Evolutionary conservation across 2,888 invertebrate species (phyloP).

Genomic region (Chalcis sispes): DNA sequence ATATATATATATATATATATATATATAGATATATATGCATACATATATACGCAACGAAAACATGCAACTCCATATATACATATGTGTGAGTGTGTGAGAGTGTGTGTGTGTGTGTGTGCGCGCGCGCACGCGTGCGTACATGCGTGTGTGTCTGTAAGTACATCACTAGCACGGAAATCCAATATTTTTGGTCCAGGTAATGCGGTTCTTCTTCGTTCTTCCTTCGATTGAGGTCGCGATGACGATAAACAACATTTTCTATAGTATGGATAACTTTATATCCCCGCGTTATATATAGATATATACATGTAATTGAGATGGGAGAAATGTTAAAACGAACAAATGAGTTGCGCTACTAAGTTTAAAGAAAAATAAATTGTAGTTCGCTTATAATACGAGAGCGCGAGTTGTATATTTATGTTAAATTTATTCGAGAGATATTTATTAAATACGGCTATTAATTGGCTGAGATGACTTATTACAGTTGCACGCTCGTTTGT

Average conservation of each 20-base stretch:
- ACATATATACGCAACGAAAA: conserved; percentile 18
- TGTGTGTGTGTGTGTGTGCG: not conserved
- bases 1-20: conserved; percentile 11
- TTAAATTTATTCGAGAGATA: conserved; percentile 36
- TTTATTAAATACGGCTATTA: conserved; percentile 37
- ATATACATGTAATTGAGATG: not conserved
- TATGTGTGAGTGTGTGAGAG: not conserved
- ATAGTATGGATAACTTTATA: conserved; percentile 44
- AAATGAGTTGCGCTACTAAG: conserved; percentile 14
- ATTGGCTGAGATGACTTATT: conserved; percentile 8
- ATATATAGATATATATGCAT: not conserved
- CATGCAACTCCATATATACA: no score
- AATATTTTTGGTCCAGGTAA: conserved; percentile 51
- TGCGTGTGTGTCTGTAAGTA: no score
- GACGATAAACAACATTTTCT: conserved; percentile 48
- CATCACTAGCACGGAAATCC: conserved; percentile 36
- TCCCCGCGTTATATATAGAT: not conserved
- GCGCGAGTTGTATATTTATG: conserved; percentile 23
- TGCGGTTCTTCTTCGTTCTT: conserved; percentile 33
- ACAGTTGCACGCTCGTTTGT: conserved; percentile 20
- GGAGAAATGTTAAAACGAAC: not conserved
- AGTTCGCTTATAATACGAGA: conserved; percentile 33
- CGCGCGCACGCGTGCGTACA: conserved; percentile 1
- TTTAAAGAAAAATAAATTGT: not conserved
- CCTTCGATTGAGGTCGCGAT: not conserved